Evolutionary conservation across 2,113 vertebrate genomes (phyloP).

Genomic region (Cyanoliseus patagonus): DNA sequence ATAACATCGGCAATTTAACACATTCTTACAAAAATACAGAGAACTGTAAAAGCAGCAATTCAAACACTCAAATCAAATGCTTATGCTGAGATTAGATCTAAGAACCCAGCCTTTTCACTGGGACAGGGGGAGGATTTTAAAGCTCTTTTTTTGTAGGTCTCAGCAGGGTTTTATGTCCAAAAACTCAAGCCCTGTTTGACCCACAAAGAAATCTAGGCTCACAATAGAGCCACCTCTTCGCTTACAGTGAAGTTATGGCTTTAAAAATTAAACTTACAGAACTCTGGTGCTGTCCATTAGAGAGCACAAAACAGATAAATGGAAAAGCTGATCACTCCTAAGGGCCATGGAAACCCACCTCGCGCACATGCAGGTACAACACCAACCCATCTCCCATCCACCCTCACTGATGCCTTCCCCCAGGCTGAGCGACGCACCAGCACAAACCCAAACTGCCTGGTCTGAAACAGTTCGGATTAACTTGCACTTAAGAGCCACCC

Average conservation of each 20-base stretch:
- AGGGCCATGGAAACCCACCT: accelerated
- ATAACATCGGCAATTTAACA: conserved; percentile 16
- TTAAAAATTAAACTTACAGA: not conserved
- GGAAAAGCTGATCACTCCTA: accelerated
- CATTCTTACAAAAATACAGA: not conserved
- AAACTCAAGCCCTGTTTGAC: not conserved
- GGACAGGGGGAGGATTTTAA: not conserved
- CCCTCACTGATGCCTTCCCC: not conserved
- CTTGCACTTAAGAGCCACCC: not conserved
- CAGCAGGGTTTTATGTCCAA: not conserved
- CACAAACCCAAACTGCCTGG: not conserved
- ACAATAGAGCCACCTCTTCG: not conserved
- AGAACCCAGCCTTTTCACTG: not conserved
- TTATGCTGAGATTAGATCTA: not conserved
- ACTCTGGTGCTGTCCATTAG: not conserved
- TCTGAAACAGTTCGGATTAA: accelerated
- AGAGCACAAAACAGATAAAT: not conserved
- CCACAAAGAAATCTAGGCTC: not conserved
- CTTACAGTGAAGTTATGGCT: accelerated
- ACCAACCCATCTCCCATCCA: not conserved
- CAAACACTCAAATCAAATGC: conserved; percentile 35
- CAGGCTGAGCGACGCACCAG: accelerated
- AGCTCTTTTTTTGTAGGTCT: not conserved
- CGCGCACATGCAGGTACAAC: accelerated
- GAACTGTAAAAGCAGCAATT: conserved; percentile 39